Evolutionary conservation across 2,113 vertebrate species (phyloP).

Genomic region (Solea solea): DNA sequence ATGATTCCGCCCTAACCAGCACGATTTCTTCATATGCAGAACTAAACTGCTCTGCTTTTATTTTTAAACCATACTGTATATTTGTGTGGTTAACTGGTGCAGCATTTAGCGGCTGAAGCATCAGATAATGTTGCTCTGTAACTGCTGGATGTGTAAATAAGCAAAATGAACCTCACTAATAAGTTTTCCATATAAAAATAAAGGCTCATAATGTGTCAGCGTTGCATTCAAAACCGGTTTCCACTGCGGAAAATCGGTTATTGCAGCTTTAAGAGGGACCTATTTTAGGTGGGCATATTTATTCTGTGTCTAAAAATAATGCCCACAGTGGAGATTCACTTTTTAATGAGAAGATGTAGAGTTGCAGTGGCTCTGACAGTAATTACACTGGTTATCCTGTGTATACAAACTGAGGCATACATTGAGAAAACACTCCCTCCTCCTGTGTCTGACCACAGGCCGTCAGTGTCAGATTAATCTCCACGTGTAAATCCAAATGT

Average conservation of each 20-base stretch:
- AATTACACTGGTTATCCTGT: not conserved
- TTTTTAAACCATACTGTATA: no score
- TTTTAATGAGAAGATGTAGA: not conserved
- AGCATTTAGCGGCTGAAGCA: not conserved
- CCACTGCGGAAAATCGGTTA: not conserved
- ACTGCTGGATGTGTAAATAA: not conserved
- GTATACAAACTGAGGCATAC: not conserved
- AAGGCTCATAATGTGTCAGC: not conserved
- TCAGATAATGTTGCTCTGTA: not conserved
- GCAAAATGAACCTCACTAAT: not conserved
- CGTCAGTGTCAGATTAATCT: conserved; percentile 41
- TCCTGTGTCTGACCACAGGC: conserved; percentile 17
- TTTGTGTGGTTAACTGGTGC: no score
- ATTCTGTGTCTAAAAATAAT: not conserved
- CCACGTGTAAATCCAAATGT: conserved; percentile 50
- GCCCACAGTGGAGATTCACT: not conserved
- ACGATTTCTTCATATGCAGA: no score
- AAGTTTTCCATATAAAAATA: not conserved
- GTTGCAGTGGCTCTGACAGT: not conserved
- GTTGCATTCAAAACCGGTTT: not conserved
- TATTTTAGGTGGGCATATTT: not conserved
- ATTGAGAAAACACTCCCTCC: conserved; percentile 5
- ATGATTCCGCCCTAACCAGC: no score
- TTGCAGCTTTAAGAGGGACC: not conserved
- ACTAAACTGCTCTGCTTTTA: no score